Evolutionary conservation across 2,888 invertebrate species (phyloP).

Genomic region (Seira musarum): DNA sequence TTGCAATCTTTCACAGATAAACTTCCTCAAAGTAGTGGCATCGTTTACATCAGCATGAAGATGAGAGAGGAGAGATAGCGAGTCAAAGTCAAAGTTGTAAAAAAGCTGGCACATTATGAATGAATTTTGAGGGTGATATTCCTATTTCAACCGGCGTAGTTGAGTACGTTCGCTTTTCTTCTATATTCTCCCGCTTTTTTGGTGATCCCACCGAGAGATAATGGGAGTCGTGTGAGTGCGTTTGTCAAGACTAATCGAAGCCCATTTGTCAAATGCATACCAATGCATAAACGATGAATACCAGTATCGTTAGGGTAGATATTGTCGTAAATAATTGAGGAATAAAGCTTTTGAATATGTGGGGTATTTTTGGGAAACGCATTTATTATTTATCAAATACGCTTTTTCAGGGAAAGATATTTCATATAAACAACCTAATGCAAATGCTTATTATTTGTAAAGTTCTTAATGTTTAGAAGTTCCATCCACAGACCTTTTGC

Average conservation of each 20-base stretch:
- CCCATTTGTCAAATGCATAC: constrained; percentile 67
- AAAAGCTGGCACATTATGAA: constrained; percentile 51
- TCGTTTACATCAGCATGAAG: constrained; percentile 12
- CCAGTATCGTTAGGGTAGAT: neutral
- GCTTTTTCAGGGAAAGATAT: neutral
- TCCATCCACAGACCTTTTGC: constrained; percentile 9
- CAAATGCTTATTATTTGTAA: neutral
- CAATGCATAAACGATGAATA: constrained; percentile 38
- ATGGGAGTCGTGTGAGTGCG: constrained; percentile 59
- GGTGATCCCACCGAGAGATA: constrained; percentile 51
- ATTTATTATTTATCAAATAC: neutral
- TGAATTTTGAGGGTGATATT: constrained; percentile 22
- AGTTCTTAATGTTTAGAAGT: neutral
- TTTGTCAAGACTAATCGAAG: constrained; percentile 68
- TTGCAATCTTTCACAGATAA: constrained; percentile 21
- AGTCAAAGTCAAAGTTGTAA: constrained; percentile 38
- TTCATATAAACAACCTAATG: neutral
- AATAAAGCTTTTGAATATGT: neutral
- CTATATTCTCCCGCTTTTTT: constrained; percentile 30
- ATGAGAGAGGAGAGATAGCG: constrained; percentile 8
- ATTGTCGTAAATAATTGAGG: neutral
- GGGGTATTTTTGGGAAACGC: neutral
- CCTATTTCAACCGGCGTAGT: too few relatives aligned
- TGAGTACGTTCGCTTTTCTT: neutral
- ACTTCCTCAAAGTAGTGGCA: constrained; percentile 4